Base-by-base conservation (phyloP, 2,888 invertebrate species). In the Anodontia alba region DNA sequence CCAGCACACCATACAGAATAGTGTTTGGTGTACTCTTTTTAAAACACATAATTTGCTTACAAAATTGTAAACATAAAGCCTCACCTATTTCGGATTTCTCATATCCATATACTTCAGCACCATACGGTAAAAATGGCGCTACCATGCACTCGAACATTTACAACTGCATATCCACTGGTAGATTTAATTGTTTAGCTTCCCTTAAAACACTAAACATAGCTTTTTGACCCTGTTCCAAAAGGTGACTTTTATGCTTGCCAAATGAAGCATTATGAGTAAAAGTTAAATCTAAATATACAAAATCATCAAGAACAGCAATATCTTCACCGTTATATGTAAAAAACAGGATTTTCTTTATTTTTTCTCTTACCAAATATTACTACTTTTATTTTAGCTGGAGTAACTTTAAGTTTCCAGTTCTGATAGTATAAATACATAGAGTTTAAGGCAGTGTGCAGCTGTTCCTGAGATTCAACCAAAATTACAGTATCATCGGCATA, bases 1-100 rank as follows among this genome's bases (percentile, higher is more conserved):
- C 57, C 57, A 57, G 29, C 17, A 29, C 57, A 57, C 57, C 57
- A 57, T 57, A 29, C 5, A 57, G 57, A 57, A 57, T 57, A 57
- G 8, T 26, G 17, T 57, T 57, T 17, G 57, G 57, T 26, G 57
- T 29, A n/a, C n/a, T n/a, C n/a, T n/a, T n/a, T n/a, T n/a, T n/a
- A n/a, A n/a, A n/a, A n/a, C n/a, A n/a, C n/a, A 57, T 26, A 23
- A 57, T 20, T 10, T 26, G 23, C 57, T 26, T 57, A 29, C 29
- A 57, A 17, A 57, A 57, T 20, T 57, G 57, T 26, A 57, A 29
- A 29, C 23, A 57, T 26, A 57, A 23, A 8, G 57, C 23, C 26
- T 57, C 57, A 57, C 23, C 29, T 10, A 57, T 57, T 7, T 23
- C 57, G 29, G 26, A 57, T 26, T 57, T 57, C 29, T 57, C 57